Percentiles rank a stretch among this genome's conserved stretches.
These are phyloP conservation scores for Dolichotis patagonum DNA, from an alignment of 2,113 vertebrate species.

Conservation along the genomic window DNA sequence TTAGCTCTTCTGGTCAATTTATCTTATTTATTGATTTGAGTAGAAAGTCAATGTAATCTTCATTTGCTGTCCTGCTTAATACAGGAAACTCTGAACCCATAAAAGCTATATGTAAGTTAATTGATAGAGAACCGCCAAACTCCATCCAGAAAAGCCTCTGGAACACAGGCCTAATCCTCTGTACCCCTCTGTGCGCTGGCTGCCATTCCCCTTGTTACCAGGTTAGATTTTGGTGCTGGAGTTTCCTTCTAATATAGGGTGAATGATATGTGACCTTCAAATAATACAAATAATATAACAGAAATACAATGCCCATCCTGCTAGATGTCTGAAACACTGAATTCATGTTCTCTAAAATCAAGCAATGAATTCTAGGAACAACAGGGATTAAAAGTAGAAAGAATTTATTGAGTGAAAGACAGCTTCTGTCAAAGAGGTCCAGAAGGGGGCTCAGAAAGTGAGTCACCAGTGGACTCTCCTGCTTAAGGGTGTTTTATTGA, in stretches of 20 bases:
- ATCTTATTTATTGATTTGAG: conserved; percentile 86
- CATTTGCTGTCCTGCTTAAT: conserved; percentile 83
- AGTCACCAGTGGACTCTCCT: neutral
- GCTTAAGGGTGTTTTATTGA: neutral
- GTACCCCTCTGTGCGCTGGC: neutral
- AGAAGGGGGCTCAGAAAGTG: neutral
- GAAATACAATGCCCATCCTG: neutral
- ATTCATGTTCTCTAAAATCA: neutral
- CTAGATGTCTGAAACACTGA: neutral
- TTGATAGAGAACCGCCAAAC: neutral
- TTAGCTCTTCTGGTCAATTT: conserved; percentile 80
- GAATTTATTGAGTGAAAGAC: neutral
- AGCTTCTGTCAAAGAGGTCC: neutral
- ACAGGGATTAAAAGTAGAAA: neutral
- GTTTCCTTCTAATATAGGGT: neutral
- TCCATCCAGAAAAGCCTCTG: neutral
- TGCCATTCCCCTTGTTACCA: neutral
- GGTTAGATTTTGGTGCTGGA: neutral
- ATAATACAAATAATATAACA: neutral
- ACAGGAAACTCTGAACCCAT: conserved; percentile 70
- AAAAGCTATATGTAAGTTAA: conserved; percentile 6
- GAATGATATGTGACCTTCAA: neutral
- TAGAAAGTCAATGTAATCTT: conserved; percentile 86
- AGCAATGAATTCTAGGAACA: neutral
- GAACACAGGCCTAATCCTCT: neutral